phyloP scores from a whole-genome alignment of 2,113 vertebrate species.

The Scomber japonicus region DNA sequence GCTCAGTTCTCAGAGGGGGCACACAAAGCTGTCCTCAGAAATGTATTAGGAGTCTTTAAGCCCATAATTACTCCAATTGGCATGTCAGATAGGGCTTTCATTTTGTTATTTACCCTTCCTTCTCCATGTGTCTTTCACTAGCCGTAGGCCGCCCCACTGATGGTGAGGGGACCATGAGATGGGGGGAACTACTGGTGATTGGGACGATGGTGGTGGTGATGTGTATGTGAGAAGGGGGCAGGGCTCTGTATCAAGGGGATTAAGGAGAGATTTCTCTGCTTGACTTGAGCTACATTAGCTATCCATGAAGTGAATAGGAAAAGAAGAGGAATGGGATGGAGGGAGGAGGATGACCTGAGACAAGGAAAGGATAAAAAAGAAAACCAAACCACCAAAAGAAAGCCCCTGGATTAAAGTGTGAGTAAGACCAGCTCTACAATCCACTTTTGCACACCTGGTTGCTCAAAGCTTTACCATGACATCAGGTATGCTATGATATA shows the following conservation, averaged over 20 bases:
- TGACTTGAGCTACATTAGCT: conserved; percentile 56
- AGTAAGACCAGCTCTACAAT: conserved; percentile 36
- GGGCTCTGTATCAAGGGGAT: conserved; percentile 56
- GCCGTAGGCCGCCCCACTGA: conserved; percentile 24
- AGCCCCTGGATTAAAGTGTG: conserved; percentile 41
- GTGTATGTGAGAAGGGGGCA: conserved; percentile 32
- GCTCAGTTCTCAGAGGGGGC: conserved; percentile 48
- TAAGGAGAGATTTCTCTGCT: conserved; percentile 69
- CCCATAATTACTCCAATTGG: conserved; percentile 81
- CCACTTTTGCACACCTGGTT: conserved; percentile 43
- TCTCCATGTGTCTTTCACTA: conserved; percentile 62
- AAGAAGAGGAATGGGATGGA: conserved; percentile 15
- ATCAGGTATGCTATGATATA: conserved; percentile 14
- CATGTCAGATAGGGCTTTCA: conserved; percentile 71
- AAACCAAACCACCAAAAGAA: conserved; percentile 19
- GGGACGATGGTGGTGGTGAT: conserved; percentile 40
- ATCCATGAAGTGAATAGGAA: conserved; percentile 27
- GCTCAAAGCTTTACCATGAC: conserved; percentile 5
- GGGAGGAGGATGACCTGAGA: conserved; percentile 13
- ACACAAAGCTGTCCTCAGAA: conserved; percentile 76
- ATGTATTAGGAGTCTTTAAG: conserved; percentile 78
- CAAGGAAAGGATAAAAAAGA: conserved; percentile 7
- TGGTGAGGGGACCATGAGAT: conserved; percentile 19
- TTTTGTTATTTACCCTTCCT: conserved; percentile 54
- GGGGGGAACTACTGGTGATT: conserved; percentile 16